These are phyloP conservation scores for Musca vetustissima DNA, from an alignment of 1,140 invertebrate species.

Conservation along the genomic window DNA sequence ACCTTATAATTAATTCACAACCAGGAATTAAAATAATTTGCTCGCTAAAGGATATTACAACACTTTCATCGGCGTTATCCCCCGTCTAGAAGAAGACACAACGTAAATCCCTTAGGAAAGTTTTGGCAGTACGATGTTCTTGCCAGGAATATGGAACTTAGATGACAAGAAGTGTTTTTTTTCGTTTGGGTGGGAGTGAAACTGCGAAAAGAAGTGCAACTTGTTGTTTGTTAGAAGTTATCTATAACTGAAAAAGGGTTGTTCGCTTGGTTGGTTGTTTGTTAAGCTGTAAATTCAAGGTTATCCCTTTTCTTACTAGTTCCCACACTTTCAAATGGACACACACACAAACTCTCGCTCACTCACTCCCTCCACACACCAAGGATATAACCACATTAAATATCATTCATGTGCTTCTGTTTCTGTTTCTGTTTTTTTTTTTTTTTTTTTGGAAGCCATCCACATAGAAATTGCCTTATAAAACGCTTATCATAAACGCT, in stretches of 20 bases:
- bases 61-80: background rate
- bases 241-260: too few relatives aligned
- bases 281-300: background rate
- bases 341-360: background rate
- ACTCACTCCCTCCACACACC: too few relatives aligned
- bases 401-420: background rate
- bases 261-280: background rate
- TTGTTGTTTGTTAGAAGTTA: too few relatives aligned
- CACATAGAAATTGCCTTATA: conserved; percentile 12
- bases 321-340: background rate
- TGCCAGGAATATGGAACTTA: background rate
- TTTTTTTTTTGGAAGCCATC: background rate
- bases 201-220: too few relatives aligned
- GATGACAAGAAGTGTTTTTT: background rate
- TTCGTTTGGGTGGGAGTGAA: background rate
- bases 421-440: too few relatives aligned
- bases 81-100: background rate
- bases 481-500: conserved; percentile 22
- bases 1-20: conserved; percentile 23
- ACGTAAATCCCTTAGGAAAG: too few relatives aligned
- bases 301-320: background rate
- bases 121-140: background rate
- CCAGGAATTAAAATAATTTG: conserved; percentile 23
- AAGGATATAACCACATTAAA: conserved; percentile 21
- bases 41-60: background rate